These are phyloP conservation scores for Andrena cerasifolii DNA, from an alignment of 1,140 invertebrate species.

Conservation along the genomic window DNA sequence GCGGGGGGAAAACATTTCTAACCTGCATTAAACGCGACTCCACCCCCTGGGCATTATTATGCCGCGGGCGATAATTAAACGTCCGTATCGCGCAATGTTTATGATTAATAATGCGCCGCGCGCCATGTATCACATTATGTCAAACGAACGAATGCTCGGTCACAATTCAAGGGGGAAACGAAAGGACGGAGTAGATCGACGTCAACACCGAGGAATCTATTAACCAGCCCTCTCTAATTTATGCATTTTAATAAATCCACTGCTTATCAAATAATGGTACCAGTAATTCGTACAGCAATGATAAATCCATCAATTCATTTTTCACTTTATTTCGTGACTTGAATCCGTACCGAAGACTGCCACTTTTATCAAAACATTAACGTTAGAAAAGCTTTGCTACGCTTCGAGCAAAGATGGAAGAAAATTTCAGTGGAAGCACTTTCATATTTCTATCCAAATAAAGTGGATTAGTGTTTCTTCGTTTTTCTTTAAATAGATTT, in stretches of 20 bases:
- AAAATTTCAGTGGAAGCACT: no score
- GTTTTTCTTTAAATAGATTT: no score
- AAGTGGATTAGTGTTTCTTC: no score
- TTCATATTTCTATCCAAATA: no score
- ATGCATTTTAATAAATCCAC: background rate
- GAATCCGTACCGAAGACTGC: no score
- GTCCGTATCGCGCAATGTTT: conserved; percentile 30
- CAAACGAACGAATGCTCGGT: conserved; percentile 34
- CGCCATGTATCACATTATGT: conserved; percentile 43
- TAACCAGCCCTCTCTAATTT: background rate
- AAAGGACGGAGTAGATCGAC: conserved; percentile 11
- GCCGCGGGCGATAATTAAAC: conserved; percentile 35
- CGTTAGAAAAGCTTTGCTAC: no score
- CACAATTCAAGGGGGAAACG: conserved; percentile 36
- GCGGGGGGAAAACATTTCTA: conserved; percentile 19
- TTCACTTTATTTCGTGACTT: no score
- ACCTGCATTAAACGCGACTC: conserved; percentile 12
- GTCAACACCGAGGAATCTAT: conserved; percentile 16
- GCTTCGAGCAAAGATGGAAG: no score
- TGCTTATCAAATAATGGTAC: no score
- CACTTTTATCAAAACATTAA: no score
- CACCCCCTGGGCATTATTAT: conserved; percentile 19
- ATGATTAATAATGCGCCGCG: conserved; percentile 37
- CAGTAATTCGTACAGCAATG: no score
- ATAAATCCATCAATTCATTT: no score